Conservation (phyloP, 1,140 invertebrate genomes). For the Trichomalopsis sarcophagae region DNA sequence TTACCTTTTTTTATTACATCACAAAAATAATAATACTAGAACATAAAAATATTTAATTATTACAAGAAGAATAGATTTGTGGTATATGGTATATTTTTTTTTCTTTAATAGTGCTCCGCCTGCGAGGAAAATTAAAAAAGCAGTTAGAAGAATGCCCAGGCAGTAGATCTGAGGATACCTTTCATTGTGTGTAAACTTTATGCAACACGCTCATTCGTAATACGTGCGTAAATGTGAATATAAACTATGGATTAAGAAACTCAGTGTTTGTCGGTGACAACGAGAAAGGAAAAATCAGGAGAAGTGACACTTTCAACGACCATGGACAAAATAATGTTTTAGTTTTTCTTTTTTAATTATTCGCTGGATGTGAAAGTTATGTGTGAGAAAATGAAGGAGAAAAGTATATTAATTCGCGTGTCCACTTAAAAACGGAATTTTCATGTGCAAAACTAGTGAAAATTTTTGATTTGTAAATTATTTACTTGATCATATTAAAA, state of each 20-base stretch:
- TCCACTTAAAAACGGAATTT: conserved; percentile 31
- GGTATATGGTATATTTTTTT: neutral
- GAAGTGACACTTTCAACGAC: conserved; percentile 7
- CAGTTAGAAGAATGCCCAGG: conserved; percentile 67
- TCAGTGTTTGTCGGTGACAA: neutral
- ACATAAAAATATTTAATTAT: no score
- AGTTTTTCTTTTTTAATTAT: conserved; percentile 31
- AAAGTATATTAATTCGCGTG: conserved; percentile 2
- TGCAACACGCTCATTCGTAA: neutral
- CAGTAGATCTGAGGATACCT: conserved; percentile 7
- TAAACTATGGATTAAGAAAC: conserved; percentile 23
- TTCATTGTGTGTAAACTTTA: neutral
- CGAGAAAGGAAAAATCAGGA: conserved; percentile 37
- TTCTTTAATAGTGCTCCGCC: conserved; percentile 58
- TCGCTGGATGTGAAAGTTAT: conserved; percentile 24
- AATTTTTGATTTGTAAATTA: conserved; percentile 69
- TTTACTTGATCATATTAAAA: conserved; percentile 66
- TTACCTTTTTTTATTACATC: neutral
- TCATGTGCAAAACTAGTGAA: conserved; percentile 9
- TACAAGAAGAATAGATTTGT: no score
- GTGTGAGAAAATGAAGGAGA: neutral
- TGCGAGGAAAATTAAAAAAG: conserved; percentile 70
- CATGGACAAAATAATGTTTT: conserved; percentile 13
- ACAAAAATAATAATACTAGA: neutral
- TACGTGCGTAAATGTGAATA: conserved; percentile 12